These are phyloP conservation scores for Madoqua kirkii DNA, from an alignment of 2,113 vertebrate species.

Conservation along the genomic window DNA sequence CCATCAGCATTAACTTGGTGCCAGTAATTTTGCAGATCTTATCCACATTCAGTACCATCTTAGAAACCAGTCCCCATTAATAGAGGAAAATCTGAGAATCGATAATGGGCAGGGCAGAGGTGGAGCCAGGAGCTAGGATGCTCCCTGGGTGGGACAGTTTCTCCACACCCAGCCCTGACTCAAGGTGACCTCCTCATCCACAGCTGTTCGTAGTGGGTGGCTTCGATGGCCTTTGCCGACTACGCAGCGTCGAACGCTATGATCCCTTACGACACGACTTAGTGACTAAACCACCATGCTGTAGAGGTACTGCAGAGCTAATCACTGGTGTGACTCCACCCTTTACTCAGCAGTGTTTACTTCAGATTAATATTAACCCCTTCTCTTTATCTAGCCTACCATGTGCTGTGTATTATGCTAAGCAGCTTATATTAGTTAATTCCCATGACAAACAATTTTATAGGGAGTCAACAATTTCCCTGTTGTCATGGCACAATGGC, in stretches of 20 bases:
- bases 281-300: neutral
- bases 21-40: neutral
- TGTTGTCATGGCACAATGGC: neutral
- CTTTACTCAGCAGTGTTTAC: neutral
- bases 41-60: neutral
- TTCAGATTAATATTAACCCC: neutral
- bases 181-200: rapidly evolving
- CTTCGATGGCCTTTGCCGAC: constrained; percentile 79
- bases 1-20: neutral
- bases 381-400: neutral
- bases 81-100: neutral
- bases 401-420: neutral
- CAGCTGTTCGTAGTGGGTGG: constrained; percentile 83
- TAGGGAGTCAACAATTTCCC: neutral
- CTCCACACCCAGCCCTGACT: neutral
- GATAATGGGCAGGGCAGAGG: neutral
- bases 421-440: neutral
- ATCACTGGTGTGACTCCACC: neutral
- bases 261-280: constrained; percentile 66
- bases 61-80: neutral
- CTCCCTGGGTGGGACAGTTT: neutral
- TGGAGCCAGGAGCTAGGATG: neutral
- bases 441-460: neutral
- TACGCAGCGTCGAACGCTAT: constrained; percentile 82
- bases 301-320: neutral